Percentiles rank a stretch among this genome's conserved stretches.
Evolutionary conservation across 2,888 invertebrate species (phyloP).

Genomic region (Agrotis puta): DNA sequence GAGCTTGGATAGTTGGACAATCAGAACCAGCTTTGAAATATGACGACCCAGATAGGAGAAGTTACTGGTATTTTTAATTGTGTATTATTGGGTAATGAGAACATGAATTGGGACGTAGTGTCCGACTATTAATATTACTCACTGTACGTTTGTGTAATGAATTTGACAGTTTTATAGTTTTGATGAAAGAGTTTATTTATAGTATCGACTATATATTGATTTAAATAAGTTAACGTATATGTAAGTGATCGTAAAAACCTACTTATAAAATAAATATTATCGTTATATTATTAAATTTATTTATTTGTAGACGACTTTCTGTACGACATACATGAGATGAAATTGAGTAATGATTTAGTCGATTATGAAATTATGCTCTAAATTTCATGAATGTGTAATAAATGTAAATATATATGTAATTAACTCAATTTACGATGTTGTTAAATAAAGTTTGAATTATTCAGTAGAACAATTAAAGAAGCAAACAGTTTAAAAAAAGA

Average conservation of each 20-base stretch:
- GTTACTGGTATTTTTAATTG: conserved; percentile 23
- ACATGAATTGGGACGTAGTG: conserved; percentile 12
- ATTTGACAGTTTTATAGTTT: conserved; percentile 30
- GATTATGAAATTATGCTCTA: background rate
- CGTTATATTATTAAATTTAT: too few relatives aligned
- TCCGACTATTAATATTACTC: background rate
- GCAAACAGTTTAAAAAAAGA: background rate
- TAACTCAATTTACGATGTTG: background rate
- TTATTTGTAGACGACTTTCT: background rate
- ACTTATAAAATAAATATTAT: background rate
- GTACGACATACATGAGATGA: background rate
- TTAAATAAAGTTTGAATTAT: background rate
- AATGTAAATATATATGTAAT: background rate
- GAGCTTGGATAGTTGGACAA: conserved; percentile 6
- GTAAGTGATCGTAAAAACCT: background rate
- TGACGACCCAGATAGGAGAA: conserved; percentile 42
- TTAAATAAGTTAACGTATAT: background rate
- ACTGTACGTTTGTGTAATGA: conserved; percentile 15
- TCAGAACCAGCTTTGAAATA: conserved; percentile 31
- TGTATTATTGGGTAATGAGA: conserved; percentile 31
- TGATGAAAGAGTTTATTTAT: conserved; percentile 7
- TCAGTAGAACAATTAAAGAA: background rate
- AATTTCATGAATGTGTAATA: background rate
- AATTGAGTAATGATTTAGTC: background rate
- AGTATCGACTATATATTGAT: background rate